Conservation (phyloP, 2,113 vertebrate genomes). For the Nothobranchius kuhntae region DNA sequence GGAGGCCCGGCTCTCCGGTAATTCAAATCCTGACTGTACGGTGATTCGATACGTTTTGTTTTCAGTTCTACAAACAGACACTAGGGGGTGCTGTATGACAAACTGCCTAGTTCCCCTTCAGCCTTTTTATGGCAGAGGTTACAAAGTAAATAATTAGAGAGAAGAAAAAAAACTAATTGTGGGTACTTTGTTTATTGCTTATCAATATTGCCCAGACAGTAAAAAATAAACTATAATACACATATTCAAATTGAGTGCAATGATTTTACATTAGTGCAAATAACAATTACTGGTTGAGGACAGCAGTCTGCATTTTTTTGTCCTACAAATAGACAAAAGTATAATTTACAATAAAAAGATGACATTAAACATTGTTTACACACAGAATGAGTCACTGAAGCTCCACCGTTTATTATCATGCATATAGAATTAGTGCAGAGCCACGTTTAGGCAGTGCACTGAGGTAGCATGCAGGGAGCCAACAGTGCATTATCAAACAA, state of each 20-base stretch:
- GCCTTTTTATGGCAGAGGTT: too few relatives aligned
- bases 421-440: conserved; percentile 46
- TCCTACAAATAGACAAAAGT: conserved; percentile 17
- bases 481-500: conserved; percentile 19
- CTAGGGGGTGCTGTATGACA: too few relatives aligned
- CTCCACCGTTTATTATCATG: conserved; percentile 51
- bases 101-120: too few relatives aligned
- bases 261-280: conserved; percentile 10
- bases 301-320: neutral
- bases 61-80: too few relatives aligned
- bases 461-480: conserved; percentile 68
- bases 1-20: too few relatives aligned
- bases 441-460: conserved; percentile 37
- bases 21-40: too few relatives aligned
- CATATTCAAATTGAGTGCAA: conserved; percentile 42
- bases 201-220: conserved; percentile 22
- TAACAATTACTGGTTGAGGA: conserved; percentile 12
- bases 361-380: conserved; percentile 22
- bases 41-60: too few relatives aligned
- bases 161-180: too few relatives aligned
- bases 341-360: conserved; percentile 11
- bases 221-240: conserved; percentile 25
- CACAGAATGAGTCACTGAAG: conserved; percentile 38
- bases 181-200: conserved; percentile 31
- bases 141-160: too few relatives aligned